A percentile compares a stretch with the other conserved stretches of the same genome.
Evolutionary conservation across 2,888 invertebrate species (phyloP).

Genomic region (Oxytorus armatus): DNA sequence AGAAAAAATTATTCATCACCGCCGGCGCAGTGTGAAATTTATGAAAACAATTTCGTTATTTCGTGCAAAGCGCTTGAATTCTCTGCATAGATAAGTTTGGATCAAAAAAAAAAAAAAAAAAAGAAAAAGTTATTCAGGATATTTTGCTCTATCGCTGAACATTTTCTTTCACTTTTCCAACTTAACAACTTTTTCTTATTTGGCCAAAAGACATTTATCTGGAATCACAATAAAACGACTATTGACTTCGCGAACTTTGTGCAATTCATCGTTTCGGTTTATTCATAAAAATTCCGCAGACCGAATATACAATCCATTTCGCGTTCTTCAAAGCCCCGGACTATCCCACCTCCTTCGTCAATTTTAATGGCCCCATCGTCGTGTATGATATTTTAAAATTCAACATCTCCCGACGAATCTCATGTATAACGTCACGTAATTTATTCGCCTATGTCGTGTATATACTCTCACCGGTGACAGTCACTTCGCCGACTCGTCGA

Average conservation of each 20-base stretch:
- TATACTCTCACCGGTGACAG: too few species aligned
- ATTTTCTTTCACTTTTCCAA: not conserved
- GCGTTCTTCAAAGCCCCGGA: slow-evolving; percentile 56
- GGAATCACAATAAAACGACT: not conserved
- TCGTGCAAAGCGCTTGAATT: too few species aligned
- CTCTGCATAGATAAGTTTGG: too few species aligned
- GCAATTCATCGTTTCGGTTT: slow-evolving; percentile 46
- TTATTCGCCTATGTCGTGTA: not conserved
- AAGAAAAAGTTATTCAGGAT: not conserved
- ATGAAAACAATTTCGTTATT: too few species aligned
- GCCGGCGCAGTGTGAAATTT: not conserved
- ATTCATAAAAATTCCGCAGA: slow-evolving; percentile 21
- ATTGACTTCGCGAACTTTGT: not conserved
- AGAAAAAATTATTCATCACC: not conserved
- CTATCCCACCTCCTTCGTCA: slow-evolving; percentile 70
- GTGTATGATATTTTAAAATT: slow-evolving; percentile 64
- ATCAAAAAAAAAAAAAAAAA: not conserved
- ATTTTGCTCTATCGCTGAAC: not conserved
- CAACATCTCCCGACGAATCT: slow-evolving; percentile 40
- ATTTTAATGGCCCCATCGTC: slow-evolving; percentile 71
- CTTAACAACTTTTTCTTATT: not conserved
- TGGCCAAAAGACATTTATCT: not conserved
- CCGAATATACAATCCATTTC: slow-evolving; percentile 49
- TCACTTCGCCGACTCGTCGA: too few species aligned
- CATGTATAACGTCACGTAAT: slow-evolving; percentile 16